Conservation (phyloP, 1,140 invertebrate species). For the Pygmarrhopalites habei region DNA sequence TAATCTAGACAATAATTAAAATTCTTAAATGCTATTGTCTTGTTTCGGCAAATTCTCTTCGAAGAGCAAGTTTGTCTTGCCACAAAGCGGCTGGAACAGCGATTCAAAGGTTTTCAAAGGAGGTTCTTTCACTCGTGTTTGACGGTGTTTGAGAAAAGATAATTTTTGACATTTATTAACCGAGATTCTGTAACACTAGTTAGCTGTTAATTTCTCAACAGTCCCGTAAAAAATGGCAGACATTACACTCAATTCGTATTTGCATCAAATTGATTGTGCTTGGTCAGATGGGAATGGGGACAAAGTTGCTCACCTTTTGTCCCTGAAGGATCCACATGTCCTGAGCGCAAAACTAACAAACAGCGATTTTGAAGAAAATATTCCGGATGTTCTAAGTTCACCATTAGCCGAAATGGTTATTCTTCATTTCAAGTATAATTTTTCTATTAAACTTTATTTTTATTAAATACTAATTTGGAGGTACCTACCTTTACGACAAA, state of each 20-base stretch:
- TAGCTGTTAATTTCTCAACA: background rate
- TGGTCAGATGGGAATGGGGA: constrained; percentile 34
- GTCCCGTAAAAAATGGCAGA: constrained; percentile 22
- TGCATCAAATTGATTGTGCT: constrained; percentile 37
- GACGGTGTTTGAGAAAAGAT: no score
- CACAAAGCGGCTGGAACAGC: no score
- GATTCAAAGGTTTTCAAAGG: no score
- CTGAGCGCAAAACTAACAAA: constrained; percentile 59
- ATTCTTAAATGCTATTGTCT: no score
- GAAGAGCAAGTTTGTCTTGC: no score
- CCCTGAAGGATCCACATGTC: constrained; percentile 67
- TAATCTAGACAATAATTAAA: no score
- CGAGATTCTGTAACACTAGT: no score
- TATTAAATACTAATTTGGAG: no score
- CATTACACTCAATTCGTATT: constrained; percentile 35
- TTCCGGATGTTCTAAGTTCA: constrained; percentile 60
- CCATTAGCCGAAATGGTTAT: constrained; percentile 74
- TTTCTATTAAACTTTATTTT: constrained; percentile 25
- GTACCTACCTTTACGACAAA: background rate
- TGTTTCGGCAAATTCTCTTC: no score
- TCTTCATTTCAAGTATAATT: constrained; percentile 62
- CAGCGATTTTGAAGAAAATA: constrained; percentile 60
- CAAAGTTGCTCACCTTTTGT: constrained; percentile 53
- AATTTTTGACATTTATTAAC: no score
- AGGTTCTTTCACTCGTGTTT: no score